Conservation (phyloP, 2,888 invertebrate genomes). For the Acutogordius australiensis region DNA sequence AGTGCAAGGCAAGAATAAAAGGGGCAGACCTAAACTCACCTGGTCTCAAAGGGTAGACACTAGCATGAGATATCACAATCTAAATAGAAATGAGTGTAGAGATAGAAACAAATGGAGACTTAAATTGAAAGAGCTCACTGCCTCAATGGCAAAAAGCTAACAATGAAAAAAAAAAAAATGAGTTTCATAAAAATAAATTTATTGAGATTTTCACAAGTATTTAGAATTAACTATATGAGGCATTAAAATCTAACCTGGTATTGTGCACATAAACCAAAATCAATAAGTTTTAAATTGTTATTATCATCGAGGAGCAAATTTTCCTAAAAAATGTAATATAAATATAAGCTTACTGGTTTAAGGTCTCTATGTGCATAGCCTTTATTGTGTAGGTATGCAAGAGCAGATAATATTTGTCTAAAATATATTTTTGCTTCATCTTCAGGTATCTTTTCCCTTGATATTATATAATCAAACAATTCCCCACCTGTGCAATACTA, state of each 20-base stretch:
- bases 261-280: slow-evolving; percentile 50
- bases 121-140: no score
- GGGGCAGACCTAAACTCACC: no score
- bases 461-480: slow-evolving; percentile 52
- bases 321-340: slow-evolving; percentile 36
- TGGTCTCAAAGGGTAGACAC: no score
- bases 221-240: no score
- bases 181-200: no score
- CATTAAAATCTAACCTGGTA: slow-evolving; percentile 25
- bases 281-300: slow-evolving; percentile 45
- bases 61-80: no score
- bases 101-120: no score
- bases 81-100: no score
- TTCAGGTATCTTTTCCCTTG: slow-evolving; percentile 39
- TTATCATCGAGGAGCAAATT: slow-evolving; percentile 43
- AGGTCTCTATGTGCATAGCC: slow-evolving; percentile 51
- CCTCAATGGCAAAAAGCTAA: no score
- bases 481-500: slow-evolving; percentile 50
- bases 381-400: slow-evolving; percentile 41
- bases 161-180: no score
- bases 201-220: no score
- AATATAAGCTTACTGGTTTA: slow-evolving; percentile 38
- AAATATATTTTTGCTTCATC: slow-evolving; percentile 43
- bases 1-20: no score
- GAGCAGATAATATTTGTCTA: slow-evolving; percentile 44